Percentiles rank a stretch among this genome's conserved stretches.
These are phyloP conservation scores for Siniperca scherzeri DNA, from an alignment of 2,797 vertebrate species.

Conservation along the genomic window DNA sequence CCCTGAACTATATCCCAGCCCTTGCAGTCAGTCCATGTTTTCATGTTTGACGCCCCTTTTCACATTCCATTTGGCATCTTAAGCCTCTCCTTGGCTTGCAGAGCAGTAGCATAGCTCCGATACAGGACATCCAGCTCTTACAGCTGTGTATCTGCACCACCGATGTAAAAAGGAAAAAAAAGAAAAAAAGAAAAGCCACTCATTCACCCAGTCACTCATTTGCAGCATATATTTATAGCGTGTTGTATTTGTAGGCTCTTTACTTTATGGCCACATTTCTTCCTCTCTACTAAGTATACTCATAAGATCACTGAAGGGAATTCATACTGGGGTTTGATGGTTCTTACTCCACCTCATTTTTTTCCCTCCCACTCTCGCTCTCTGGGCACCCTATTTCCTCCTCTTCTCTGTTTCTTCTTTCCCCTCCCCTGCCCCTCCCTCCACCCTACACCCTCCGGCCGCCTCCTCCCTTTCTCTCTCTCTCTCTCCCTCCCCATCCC, in stretches of 20 bases:
- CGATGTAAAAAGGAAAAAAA: slow-evolving; percentile 40
- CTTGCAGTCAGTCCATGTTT: slow-evolving; percentile 45
- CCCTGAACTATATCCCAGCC: slow-evolving; percentile 33
- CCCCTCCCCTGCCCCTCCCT: slow-evolving; percentile 25
- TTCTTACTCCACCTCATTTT: slow-evolving; percentile 75
- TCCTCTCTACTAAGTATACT: slow-evolving; percentile 67
- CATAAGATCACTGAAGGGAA: slow-evolving; percentile 70
- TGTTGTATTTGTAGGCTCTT: slow-evolving; percentile 78
- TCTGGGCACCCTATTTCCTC: slow-evolving; percentile 77
- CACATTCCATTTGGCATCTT: slow-evolving; percentile 58
- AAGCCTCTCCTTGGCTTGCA: slow-evolving; percentile 50
- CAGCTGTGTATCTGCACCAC: slow-evolving; percentile 72
- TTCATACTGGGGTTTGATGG: slow-evolving; percentile 71
- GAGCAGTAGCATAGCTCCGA: slow-evolving; percentile 53
- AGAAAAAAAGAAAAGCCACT: slow-evolving; percentile 45
- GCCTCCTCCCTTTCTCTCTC: slow-evolving; percentile 68
- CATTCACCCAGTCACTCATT: slow-evolving; percentile 75
- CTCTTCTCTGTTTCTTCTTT: slow-evolving; percentile 62
- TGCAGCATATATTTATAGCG: slow-evolving; percentile 81
- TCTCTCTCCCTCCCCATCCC: slow-evolving; percentile 79
- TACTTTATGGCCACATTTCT: slow-evolving; percentile 78
- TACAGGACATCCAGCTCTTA: slow-evolving; percentile 66
- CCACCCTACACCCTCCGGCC: slow-evolving; percentile 26
- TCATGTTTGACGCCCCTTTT: slow-evolving; percentile 55
- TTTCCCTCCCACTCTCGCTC: slow-evolving; percentile 70